phyloP scores from a whole-genome alignment of 2,888 invertebrate species.

The Lepetodrilus schrolli region DNA sequence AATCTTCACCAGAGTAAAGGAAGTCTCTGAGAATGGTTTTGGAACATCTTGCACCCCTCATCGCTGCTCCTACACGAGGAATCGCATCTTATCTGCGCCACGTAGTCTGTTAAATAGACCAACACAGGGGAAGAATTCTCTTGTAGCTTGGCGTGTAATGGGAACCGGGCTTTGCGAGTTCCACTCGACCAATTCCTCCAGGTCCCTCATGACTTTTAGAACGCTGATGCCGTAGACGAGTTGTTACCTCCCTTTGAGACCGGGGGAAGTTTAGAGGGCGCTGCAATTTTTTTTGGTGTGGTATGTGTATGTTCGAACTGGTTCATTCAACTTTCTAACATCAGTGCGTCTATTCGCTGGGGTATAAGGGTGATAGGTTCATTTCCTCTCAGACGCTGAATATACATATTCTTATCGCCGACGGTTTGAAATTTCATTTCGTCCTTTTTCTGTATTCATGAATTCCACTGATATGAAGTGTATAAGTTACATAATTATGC shows the following conservation, averaged over 20 bases:
- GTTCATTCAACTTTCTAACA: neutral
- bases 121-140: conserved; percentile 7
- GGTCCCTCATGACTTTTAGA: neutral
- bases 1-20: neutral
- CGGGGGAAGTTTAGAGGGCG: neutral
- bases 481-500: no score
- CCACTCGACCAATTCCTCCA: neutral
- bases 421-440: no score
- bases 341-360: no score
- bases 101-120: neutral
- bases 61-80: neutral
- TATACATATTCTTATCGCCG: no score
- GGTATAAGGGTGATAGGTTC: no score
- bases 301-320: no score
- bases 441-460: no score
- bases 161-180: neutral
- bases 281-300: neutral
- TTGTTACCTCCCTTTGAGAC: conserved; percentile 1
- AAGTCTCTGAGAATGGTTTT: neutral
- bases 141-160: neutral
- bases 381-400: no score
- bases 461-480: no score
- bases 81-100: neutral
- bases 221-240: neutral
- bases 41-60: conserved; percentile 3